phyloP scores from a whole-genome alignment of 2,113 vertebrate species.

The Butastur rufipennis region DNA sequence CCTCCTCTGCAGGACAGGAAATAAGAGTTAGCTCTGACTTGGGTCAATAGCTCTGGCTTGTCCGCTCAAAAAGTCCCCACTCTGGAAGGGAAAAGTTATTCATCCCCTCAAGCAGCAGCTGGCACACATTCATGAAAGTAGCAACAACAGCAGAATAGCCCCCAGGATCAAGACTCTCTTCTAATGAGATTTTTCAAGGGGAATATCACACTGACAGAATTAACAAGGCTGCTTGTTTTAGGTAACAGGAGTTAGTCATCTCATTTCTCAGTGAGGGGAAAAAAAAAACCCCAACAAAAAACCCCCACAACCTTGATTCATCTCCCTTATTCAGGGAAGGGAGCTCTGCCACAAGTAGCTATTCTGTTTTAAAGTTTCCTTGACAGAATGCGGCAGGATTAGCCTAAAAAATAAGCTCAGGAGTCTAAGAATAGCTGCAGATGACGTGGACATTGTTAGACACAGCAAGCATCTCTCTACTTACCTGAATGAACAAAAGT shows the following conservation, averaged over 20 bases:
- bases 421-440: not conserved
- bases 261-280: not conserved
- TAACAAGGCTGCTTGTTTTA: not conserved
- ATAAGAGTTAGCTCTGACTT: not conserved
- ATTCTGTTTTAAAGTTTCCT: not conserved
- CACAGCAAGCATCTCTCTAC: not conserved
- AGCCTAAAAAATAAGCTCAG: not conserved
- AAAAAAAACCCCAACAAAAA: not conserved
- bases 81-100: not conserved
- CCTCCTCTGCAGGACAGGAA: not conserved
- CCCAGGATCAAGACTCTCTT: not conserved
- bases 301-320: not conserved
- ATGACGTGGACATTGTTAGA: not conserved
- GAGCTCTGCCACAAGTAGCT: not conserved
- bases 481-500: not conserved
- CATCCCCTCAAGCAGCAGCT: not conserved
- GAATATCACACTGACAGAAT: not conserved
- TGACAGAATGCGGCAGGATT: not conserved
- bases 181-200: not conserved
- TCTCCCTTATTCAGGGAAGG: not conserved
- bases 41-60: not conserved
- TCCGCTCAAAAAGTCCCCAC: not conserved
- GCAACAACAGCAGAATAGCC: not conserved
- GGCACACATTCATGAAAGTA: not conserved
- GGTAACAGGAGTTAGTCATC: not conserved